Conservation (phyloP, 2,888 invertebrate genomes). For the Temnothorax ravouxi region DNA sequence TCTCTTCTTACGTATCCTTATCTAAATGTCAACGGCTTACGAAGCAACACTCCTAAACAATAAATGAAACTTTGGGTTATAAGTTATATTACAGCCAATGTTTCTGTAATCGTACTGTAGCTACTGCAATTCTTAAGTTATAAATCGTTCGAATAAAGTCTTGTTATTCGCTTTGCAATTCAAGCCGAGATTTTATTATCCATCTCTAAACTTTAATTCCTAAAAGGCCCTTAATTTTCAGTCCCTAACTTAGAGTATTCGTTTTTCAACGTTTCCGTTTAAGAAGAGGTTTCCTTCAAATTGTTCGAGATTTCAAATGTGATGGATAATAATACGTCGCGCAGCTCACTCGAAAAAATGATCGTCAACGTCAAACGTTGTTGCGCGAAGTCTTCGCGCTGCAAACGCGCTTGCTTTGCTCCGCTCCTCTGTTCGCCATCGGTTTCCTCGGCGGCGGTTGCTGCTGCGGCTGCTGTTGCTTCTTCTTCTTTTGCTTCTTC, state of each 20-base stretch:
- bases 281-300: neutral
- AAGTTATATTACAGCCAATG: neutral
- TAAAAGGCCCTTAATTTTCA: neutral
- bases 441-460: conserved; percentile 63
- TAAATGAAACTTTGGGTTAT: neutral
- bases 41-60: neutral
- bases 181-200: neutral
- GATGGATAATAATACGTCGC: neutral
- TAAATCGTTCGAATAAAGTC: neutral
- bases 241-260: neutral
- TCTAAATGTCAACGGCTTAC: neutral
- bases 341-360: neutral
- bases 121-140: neutral
- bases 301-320: neutral
- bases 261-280: neutral
- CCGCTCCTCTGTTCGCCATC: conserved; percentile 66
- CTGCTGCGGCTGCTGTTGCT: conserved; percentile 69
- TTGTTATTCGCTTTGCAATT: neutral
- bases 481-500: conserved; percentile 79
- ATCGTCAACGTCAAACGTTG: conserved; percentile 21
- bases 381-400: conserved; percentile 69
- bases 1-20: neutral
- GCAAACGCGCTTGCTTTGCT: conserved; percentile 74
- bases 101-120: neutral
- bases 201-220: neutral